Evolutionary conservation across 2,113 vertebrate species (phyloP).

Genomic region (Ursus arctos): DNA sequence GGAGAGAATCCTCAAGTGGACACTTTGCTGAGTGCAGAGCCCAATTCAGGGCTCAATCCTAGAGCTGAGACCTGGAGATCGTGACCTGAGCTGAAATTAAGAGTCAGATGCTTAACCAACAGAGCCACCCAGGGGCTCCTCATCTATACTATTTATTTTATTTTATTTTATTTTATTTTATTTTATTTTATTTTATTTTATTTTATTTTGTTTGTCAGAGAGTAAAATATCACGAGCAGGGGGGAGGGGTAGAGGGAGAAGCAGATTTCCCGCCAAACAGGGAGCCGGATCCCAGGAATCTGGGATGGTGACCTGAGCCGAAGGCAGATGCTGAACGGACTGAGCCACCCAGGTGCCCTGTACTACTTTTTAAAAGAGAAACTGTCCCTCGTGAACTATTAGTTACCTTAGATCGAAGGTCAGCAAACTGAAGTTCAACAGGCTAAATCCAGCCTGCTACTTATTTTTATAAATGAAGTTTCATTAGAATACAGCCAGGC

Average conservation of each 20-base stretch:
- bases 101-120: too few relatives aligned
- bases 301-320: too few relatives aligned
- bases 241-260: too few relatives aligned
- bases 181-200: too few relatives aligned
- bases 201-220: too few relatives aligned
- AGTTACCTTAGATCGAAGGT: not conserved
- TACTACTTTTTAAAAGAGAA: not conserved
- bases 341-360: not conserved
- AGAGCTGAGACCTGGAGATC: not conserved
- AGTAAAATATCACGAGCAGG: too few relatives aligned
- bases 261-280: too few relatives aligned
- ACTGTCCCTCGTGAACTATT: not conserved
- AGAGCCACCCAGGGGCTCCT: too few relatives aligned
- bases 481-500: not conserved
- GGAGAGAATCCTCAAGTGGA: not conserved
- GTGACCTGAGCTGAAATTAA: not conserved
- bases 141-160: too few relatives aligned
- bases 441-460: not conserved
- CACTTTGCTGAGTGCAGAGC: not conserved
- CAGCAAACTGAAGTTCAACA: not conserved
- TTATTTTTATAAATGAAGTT: constrained; percentile 45
- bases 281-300: too few relatives aligned
- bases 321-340: not conserved
- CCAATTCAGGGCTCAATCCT: not conserved
- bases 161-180: too few relatives aligned